Conservation (phyloP, 2,888 invertebrate species). For the Erynnis tages region DNA sequence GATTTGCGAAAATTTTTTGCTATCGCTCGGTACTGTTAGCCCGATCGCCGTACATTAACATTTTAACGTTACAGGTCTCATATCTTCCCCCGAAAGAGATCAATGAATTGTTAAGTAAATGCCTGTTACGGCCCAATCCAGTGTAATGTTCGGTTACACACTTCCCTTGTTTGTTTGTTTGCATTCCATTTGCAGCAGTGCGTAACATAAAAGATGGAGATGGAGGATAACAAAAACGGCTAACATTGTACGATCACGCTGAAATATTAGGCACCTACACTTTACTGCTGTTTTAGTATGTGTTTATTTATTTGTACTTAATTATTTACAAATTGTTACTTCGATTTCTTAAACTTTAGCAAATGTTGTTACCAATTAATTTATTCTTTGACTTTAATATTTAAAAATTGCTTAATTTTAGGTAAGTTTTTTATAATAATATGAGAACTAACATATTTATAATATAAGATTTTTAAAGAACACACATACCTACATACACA, state of each 20-base stretch:
- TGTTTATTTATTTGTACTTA: no score
- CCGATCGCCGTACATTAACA: constrained; percentile 30
- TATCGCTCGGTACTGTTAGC: constrained; percentile 46
- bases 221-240: not conserved
- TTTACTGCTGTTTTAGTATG: no score
- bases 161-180: constrained; percentile 10
- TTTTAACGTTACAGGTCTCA: constrained; percentile 26
- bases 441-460: no score
- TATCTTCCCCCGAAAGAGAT: constrained; percentile 21
- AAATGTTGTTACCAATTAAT: no score
- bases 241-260: not conserved
- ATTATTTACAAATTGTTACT: no score
- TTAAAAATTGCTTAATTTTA: no score
- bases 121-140: constrained; percentile 6
- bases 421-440: no score
- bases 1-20: constrained; percentile 46
- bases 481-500: no score
- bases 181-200: constrained; percentile 7
- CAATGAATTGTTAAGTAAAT: constrained; percentile 14
- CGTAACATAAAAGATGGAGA: not conserved
- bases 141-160: constrained; percentile 7
- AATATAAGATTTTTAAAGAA: no score
- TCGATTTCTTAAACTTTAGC: no score
- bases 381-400: no score
- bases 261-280: no score